Evolutionary conservation across 2,113 vertebrate species (phyloP).

Genomic region (Equus quagga): DNA sequence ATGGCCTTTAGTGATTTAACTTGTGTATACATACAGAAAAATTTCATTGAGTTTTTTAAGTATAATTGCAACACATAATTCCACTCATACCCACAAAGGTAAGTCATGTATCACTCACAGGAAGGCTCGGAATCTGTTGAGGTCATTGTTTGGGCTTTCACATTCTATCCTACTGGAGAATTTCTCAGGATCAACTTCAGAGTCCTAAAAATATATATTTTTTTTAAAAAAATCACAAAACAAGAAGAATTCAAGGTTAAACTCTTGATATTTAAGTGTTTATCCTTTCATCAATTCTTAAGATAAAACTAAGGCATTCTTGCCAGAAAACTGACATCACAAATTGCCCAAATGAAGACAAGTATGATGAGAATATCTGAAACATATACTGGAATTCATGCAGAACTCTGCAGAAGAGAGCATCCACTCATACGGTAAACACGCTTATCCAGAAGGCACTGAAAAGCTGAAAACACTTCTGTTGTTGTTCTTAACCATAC

Average conservation of each 20-base stretch:
- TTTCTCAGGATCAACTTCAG: conserved; percentile 91
- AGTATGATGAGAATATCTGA: not conserved
- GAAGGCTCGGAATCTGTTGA: conserved; percentile 93
- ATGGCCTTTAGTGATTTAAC: not conserved
- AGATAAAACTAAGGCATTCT: not conserved
- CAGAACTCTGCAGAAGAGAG: not conserved
- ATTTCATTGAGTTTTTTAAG: not conserved
- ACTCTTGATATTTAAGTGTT: not conserved
- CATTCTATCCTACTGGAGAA: conserved; percentile 94
- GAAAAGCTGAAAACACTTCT: not conserved
- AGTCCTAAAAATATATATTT: conserved; percentile 84
- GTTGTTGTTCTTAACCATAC: not conserved
- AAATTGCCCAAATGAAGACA: not conserved
- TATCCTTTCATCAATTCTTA: not conserved
- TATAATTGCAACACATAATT: not conserved
- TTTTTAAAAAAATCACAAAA: conserved; percentile 52
- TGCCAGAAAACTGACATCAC: not conserved
- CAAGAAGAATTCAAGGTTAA: conserved; percentile 33
- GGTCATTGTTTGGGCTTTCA: conserved; percentile 95
- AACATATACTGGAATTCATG: not conserved
- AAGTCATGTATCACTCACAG: conserved; percentile 90
- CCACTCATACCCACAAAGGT: not conserved
- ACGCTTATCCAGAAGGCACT: not conserved
- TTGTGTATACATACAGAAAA: not conserved
- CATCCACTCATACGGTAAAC: not conserved